Conservation (phyloP, 2,797 vertebrate species). For the Chelon labrosus region DNA sequence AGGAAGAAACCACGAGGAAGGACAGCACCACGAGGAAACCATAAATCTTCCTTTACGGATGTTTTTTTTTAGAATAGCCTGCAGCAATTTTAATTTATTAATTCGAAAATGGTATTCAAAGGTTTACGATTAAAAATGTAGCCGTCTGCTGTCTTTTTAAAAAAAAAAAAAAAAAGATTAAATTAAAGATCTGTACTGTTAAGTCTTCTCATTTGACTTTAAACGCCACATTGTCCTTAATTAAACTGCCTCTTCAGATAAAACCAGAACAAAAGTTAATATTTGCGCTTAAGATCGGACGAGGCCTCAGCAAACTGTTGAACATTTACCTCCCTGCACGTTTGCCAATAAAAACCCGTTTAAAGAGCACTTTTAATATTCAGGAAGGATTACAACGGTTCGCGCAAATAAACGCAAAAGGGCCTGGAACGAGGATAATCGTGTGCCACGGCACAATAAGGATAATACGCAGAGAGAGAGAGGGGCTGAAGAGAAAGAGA, state of each 20-base stretch:
- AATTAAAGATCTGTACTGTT: no score
- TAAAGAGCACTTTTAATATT: conserved; percentile 20
- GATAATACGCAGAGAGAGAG: conserved; percentile 12
- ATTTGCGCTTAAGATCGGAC: not conserved
- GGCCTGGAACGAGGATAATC: conserved; percentile 47
- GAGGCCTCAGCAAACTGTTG: conserved; percentile 63
- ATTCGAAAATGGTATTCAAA: no score
- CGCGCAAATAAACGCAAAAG: conserved; percentile 53
- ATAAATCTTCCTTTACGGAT: no score
- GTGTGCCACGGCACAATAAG: conserved; percentile 52
- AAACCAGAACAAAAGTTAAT: conserved; percentile 1
- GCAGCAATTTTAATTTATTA: no score
- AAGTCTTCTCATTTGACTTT: no score
- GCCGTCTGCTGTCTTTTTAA: no score
- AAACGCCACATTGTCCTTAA: no score
- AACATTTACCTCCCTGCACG: conserved; percentile 24
- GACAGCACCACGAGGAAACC: no score
- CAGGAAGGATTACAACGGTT: conserved; percentile 17
- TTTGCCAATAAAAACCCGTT: conserved; percentile 6
- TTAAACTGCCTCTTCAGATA: not conserved
- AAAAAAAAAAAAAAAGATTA: no score
- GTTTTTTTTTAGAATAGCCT: no score
- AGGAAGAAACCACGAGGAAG: no score
- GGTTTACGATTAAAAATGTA: no score
- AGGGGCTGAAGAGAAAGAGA: conserved; percentile 40